phyloP scores from a whole-genome alignment of 2,888 invertebrate species.

The Scaptomyza reducta region DNA sequence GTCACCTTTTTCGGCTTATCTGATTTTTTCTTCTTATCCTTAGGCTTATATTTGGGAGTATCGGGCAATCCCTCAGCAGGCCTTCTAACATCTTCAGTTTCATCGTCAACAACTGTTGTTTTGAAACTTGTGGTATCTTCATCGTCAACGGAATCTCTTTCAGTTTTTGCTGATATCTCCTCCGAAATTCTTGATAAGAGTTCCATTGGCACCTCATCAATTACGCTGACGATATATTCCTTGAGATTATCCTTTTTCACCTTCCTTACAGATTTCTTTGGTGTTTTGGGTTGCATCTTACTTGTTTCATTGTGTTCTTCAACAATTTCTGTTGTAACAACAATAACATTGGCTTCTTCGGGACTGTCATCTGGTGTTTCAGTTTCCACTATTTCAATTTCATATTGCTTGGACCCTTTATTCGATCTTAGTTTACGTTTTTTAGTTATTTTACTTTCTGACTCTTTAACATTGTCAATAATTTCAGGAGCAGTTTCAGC shows the following conservation, averaged over 20 bases:
- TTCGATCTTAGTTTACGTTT: constrained; percentile 85
- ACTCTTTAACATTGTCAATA: constrained; percentile 65
- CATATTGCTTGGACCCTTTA: constrained; percentile 84
- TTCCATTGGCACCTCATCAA: constrained; percentile 76
- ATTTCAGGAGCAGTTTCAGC: constrained; percentile 21
- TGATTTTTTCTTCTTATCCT: constrained; percentile 79
- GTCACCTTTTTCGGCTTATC: constrained; percentile 48
- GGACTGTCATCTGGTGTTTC: constrained; percentile 80
- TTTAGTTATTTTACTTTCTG: constrained; percentile 81
- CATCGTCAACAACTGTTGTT: constrained; percentile 79
- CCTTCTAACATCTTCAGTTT: constrained; percentile 83
- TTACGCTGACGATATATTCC: constrained; percentile 76
- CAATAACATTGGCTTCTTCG: constrained; percentile 82
- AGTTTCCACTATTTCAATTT: constrained; percentile 84
- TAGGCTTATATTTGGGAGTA: neutral
- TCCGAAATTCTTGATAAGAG: constrained; percentile 53
- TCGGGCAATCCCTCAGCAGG: constrained; percentile 79
- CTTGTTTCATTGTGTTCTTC: constrained; percentile 63
- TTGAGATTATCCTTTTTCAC: constrained; percentile 73
- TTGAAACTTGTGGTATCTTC: constrained; percentile 56
- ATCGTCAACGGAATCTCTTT: constrained; percentile 31
- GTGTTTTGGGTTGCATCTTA: constrained; percentile 75
- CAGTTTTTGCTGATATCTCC: constrained; percentile 30
- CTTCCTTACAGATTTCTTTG: constrained; percentile 69
- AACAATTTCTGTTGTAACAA: constrained; percentile 80